A percentile compares a stretch with the other conserved stretches of the same genome.
Conservation (phyloP, 2,888 invertebrate species). For the Tuta absoluta region DNA sequence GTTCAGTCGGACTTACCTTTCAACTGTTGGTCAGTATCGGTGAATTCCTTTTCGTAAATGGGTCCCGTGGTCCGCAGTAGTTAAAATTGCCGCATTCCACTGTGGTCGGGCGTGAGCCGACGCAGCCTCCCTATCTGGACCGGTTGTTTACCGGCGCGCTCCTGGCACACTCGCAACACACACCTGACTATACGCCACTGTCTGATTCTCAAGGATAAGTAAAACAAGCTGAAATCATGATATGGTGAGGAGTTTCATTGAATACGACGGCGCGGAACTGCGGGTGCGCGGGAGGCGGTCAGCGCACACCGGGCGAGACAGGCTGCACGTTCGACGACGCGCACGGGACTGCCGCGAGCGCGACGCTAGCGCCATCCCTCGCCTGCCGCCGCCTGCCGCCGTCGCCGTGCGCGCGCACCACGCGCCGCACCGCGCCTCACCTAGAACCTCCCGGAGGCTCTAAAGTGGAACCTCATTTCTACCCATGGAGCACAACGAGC, state of each 20-base stretch:
- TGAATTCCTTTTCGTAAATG: slow-evolving; percentile 70
- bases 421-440: slow-evolving; percentile 45
- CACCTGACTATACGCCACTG: background rate
- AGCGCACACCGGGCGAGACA: slow-evolving; percentile 41
- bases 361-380: slow-evolving; percentile 66
- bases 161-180: slow-evolving; percentile 41
- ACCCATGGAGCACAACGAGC: slow-evolving; percentile 54
- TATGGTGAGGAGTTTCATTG: slow-evolving; percentile 56
- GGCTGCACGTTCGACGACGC: slow-evolving; percentile 59
- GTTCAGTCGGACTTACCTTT: slow-evolving; percentile 52
- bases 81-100: slow-evolving; percentile 81
- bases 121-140: slow-evolving; percentile 76
- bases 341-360: slow-evolving; percentile 61
- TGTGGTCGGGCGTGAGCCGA: slow-evolving; percentile 74
- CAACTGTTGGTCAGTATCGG: slow-evolving; percentile 55
- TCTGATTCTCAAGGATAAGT: background rate
- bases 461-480: slow-evolving; percentile 53
- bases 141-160: slow-evolving; percentile 60
- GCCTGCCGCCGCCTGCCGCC: slow-evolving; percentile 43
- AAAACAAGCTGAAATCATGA: slow-evolving; percentile 50
- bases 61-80: slow-evolving; percentile 77
- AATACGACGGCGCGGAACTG: slow-evolving; percentile 56
- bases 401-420: slow-evolving; percentile 49
- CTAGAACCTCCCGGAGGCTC: slow-evolving; percentile 30
- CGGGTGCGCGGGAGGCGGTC: slow-evolving; percentile 39